Conservation (phyloP, 1,140 invertebrate species). For the Rhagoletis pomonella region DNA sequence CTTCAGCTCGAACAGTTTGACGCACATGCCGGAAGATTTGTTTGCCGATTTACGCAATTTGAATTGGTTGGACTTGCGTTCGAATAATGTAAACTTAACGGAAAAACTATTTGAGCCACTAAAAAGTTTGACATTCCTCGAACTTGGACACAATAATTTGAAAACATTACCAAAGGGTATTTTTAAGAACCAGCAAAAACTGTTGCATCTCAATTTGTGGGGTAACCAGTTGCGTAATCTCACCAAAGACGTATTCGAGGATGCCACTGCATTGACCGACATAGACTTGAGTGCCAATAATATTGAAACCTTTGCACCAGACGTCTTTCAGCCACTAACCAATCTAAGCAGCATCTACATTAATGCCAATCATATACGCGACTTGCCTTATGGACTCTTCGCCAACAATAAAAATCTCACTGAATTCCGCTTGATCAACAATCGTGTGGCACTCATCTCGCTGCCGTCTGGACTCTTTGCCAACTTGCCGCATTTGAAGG, state of each 20-base stretch:
- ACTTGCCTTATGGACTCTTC: slow-evolving; percentile 78
- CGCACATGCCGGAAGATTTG: slow-evolving; percentile 77
- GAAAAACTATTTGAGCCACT: slow-evolving; percentile 76
- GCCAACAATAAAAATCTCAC: slow-evolving; percentile 76
- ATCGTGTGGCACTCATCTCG: slow-evolving; percentile 76
- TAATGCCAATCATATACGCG: slow-evolving; percentile 78
- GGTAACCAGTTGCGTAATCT: slow-evolving; percentile 79
- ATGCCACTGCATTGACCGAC: slow-evolving; percentile 76
- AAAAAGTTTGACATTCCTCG: slow-evolving; percentile 77
- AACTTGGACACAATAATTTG: slow-evolving; percentile 79
- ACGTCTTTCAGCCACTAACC: slow-evolving; percentile 77
- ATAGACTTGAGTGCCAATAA: slow-evolving; percentile 79
- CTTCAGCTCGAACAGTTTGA: slow-evolving; percentile 65
- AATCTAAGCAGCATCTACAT: slow-evolving; percentile 79
- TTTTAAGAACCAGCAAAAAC: slow-evolving; percentile 77
- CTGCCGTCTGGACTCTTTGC: slow-evolving; percentile 77
- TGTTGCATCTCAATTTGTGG: slow-evolving; percentile 79
- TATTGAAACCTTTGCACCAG: slow-evolving; percentile 77
- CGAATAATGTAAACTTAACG: slow-evolving; percentile 78
- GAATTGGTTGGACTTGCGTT: slow-evolving; percentile 77
- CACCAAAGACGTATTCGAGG: slow-evolving; percentile 77
- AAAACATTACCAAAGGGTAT: slow-evolving; percentile 76
- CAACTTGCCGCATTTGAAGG: slow-evolving; percentile 76
- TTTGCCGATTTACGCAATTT: slow-evolving; percentile 78
- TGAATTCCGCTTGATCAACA: slow-evolving; percentile 77